Evolutionary conservation across 2,113 vertebrate species (phyloP), one percentile per base, ranked within the genome.

Genomic region (Pygoscelis adeliae): DNA sequence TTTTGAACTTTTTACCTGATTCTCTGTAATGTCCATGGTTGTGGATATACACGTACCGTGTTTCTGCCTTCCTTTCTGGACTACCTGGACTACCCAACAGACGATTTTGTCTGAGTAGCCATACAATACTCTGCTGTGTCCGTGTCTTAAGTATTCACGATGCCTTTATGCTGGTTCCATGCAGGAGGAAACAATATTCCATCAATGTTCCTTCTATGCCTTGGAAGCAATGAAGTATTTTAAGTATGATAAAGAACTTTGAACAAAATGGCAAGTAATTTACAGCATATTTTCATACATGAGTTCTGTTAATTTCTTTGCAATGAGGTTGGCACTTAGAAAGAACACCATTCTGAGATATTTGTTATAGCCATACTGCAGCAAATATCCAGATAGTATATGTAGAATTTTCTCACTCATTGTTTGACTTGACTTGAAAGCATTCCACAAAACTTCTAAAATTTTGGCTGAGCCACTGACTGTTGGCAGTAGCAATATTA

Each of bases 121-220:
- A n/a, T 25, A 94, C 92, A 97, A 40, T 95, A 25, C 40, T 59
- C 21, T 61, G 80, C 21, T 13, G 5, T 30, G 9, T 46, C 11
- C 47, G 77, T 81, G 42, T 83, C 70, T 89, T 81, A 56, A 83
- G 78, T 82, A 94, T 93, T 80, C 96, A 76, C 19, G 49, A 23
- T 7, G 8, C 69, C 79, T 96, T 61, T 94, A 88, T 3, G 26
- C 81, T 96, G 89, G 30, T 69, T 88, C 69, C 66, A 18, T 78
- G 85, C 79, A 88, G 78, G 87, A 95, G 87, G 77, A 95, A 93
- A 87, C 74, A 89, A 70, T 62, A 56, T 92, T 91, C 90, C 55
- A 72, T 74, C 77, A 61, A n/a, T 91, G 94, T 96, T 93, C 81
- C 93, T 86, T 93, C 87, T 98, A 90, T 96, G 83, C 70, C 85